Percentiles rank a stretch among this genome's conserved stretches.
These are phyloP conservation scores for Philereme vetulata DNA, from an alignment of 2,888 invertebrate genomes.

Conservation along the genomic window DNA sequence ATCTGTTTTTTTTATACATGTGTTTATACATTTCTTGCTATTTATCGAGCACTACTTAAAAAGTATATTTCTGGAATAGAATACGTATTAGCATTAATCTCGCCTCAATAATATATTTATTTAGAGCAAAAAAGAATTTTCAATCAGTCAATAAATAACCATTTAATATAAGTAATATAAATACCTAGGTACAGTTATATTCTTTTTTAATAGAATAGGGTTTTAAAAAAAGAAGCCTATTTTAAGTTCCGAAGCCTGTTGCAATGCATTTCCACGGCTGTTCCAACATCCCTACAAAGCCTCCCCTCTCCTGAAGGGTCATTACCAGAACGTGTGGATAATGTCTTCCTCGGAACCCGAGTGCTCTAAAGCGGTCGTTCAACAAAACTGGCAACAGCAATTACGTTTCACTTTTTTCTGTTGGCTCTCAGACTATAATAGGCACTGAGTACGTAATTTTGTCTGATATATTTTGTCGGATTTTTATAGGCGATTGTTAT, in stretches of 20 bases:
- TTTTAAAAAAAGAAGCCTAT: too few species aligned
- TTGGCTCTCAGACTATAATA: constrained; percentile 30
- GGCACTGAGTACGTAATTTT: constrained; percentile 21
- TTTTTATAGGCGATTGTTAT: not conserved
- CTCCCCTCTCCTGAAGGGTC: constrained; percentile 55
- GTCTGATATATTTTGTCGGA: constrained; percentile 14
- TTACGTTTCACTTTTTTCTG: constrained; percentile 51
- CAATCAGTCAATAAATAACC: too few species aligned
- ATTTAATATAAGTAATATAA: too few species aligned
- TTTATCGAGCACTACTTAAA: too few species aligned
- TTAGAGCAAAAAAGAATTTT: too few species aligned
- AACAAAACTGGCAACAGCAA: constrained; percentile 53
- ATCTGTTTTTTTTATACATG: too few species aligned
- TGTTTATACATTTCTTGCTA: too few species aligned
- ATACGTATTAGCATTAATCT: too few species aligned
- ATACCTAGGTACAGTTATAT: too few species aligned
- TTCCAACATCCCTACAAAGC: constrained; percentile 38
- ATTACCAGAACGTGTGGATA: constrained; percentile 68
- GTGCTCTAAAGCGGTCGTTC: constrained; percentile 52
- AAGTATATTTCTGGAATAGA: too few species aligned
- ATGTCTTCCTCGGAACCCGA: constrained; percentile 55
- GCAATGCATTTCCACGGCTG: constrained; percentile 21
- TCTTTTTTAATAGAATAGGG: too few species aligned
- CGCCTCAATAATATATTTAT: too few species aligned
- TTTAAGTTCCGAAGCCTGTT: not conserved